Evolutionary conservation across 2,888 invertebrate genomes (phyloP), one percentile per base, ranked within the genome.

Genomic region (Pollenia angustigena): DNA sequence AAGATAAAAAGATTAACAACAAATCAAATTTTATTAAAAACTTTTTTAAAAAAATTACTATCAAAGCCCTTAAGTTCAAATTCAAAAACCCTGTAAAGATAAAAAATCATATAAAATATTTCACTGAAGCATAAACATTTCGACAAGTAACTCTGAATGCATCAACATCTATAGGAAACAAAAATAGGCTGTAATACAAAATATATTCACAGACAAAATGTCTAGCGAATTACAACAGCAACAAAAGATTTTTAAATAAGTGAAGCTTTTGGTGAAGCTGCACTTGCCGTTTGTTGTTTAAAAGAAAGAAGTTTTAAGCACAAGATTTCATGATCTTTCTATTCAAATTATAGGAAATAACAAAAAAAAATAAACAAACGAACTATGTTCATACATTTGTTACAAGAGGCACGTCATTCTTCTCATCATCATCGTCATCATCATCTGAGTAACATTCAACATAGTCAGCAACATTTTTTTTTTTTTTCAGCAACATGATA

Each of bases 111-210:
- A 69, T 76, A 72, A 58, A 64, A 74, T 44, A 32, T 72, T 84
- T 85, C 85, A 88, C 69, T 88, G 85, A 85, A 86, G 87, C 88
- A 81, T 85, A 82, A 74, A 87, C 86, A 85, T 85, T 88, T 86
- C 86, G 82, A 88, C 87, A 87, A 82, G 75, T 56, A 74, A 64
- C 42, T 64, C 44, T 66, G 48, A 84, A 69, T 64, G 44, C 52
- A 72, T 12, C 44, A 62, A 40, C 54, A 74, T 46, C 58, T 71
- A 44, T 1, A 79, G 69, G 16, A 78, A 69, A 58, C 72, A 74
- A 58, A 40, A 16, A 54, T 18, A 74, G 46, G 18, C 44, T 42
- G 18, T 60, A 76, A 69, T 14, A 46, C 1, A 12, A 23, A 72
- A 81, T 40, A 62, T 23, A 85, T 79, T 79, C 84, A 81, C 78